These are phyloP conservation scores for Abscondita cerata DNA, from an alignment of 2,888 invertebrate genomes.

Conservation along the genomic window DNA sequence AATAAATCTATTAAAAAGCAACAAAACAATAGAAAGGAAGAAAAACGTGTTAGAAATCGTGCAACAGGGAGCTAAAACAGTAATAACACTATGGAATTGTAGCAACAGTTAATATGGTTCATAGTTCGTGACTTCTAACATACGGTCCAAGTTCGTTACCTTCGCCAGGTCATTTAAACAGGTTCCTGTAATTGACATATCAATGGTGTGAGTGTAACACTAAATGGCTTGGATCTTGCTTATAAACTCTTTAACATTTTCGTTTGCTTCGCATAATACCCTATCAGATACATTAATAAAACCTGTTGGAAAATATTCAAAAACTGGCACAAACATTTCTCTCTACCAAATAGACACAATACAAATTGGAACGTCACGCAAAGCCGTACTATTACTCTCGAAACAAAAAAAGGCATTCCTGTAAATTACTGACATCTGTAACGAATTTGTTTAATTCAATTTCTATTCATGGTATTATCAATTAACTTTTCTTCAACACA, in stretches of 20 bases:
- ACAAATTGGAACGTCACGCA: constrained; percentile 13
- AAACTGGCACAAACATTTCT: constrained; percentile 12
- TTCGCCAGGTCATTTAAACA: constrained; percentile 49
- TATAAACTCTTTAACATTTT: constrained; percentile 34
- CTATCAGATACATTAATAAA: constrained; percentile 11
- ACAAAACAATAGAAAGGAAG: too few relatives aligned
- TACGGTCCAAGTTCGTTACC: constrained; percentile 44
- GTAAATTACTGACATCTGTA: constrained; percentile 15
- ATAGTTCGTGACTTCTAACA: constrained; percentile 48
- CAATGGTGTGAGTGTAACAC: constrained; percentile 50
- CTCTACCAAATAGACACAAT: not conserved
- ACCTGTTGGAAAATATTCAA: constrained; percentile 2
- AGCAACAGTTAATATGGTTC: constrained; percentile 43
- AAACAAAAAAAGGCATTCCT: not conserved
- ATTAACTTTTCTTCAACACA: constrained; percentile 10
- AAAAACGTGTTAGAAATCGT: constrained; percentile 32
- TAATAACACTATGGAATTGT: constrained; percentile 31
- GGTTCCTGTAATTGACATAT: constrained; percentile 54
- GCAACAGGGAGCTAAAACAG: constrained; percentile 34
- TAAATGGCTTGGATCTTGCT: constrained; percentile 46
- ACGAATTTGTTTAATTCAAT: constrained; percentile 13
- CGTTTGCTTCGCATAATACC: constrained; percentile 24
- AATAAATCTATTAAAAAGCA: constrained; percentile 20
- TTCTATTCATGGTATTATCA: constrained; percentile 13
- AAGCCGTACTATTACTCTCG: not conserved